Evolutionary conservation across 2,888 invertebrate species (phyloP).

Genomic region (Euspilapteryx auroguttella): DNA sequence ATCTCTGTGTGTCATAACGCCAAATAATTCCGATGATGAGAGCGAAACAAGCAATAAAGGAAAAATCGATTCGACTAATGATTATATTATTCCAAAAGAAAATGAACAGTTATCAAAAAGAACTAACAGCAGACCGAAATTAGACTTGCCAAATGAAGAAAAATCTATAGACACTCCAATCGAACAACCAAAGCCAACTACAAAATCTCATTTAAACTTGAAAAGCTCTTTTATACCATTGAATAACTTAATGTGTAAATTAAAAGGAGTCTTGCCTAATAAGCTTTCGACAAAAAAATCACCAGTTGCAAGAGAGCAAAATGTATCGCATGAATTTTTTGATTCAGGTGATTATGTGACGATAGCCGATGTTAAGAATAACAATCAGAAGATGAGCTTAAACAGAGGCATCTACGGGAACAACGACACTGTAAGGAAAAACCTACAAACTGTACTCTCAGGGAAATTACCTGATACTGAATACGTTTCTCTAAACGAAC

Average conservation of each 20-base stretch:
- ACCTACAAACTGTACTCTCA: slow-evolving; percentile 61
- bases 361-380: slow-evolving; percentile 80
- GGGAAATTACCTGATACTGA: slow-evolving; percentile 69
- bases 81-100: slow-evolving; percentile 11
- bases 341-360: slow-evolving; percentile 85
- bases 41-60: slow-evolving; percentile 50
- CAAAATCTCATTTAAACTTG: slow-evolving; percentile 22
- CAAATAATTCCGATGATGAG: slow-evolving; percentile 86
- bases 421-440: slow-evolving; percentile 69
- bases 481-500: slow-evolving; percentile 80
- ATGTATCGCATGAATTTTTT: slow-evolving; percentile 43
- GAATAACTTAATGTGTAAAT: slow-evolving; percentile 72
- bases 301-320: slow-evolving; percentile 41
- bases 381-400: slow-evolving; percentile 65
- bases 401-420: slow-evolving; percentile 61
- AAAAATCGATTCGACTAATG: slow-evolving; percentile 18
- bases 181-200: slow-evolving; percentile 18
- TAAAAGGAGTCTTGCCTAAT: slow-evolving; percentile 66
- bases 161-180: slow-evolving; percentile 20
- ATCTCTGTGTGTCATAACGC: slow-evolving; percentile 90
- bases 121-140: slow-evolving; percentile 30
- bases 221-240: slow-evolving; percentile 60
- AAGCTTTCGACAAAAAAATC: slow-evolving; percentile 53
- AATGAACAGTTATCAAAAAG: slow-evolving; percentile 19
- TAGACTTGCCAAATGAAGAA: slow-evolving; percentile 36